phyloP scores from a whole-genome alignment of 1,140 invertebrate species.

The Zaprionus ornatus region DNA sequence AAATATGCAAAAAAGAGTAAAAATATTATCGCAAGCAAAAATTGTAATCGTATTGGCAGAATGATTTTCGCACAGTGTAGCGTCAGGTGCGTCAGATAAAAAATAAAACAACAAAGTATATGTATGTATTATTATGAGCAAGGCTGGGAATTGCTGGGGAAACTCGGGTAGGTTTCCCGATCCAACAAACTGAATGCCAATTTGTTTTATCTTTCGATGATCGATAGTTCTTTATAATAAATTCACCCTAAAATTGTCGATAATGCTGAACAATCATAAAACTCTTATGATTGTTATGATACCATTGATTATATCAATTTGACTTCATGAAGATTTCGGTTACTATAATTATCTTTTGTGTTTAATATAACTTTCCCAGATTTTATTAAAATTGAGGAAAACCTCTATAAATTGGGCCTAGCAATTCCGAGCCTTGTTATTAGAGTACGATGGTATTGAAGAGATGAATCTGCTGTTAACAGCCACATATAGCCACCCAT shows the following conservation, averaged over 20 bases:
- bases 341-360: too few species aligned
- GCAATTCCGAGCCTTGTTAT: slow-evolving; percentile 11
- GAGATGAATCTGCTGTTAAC: background rate
- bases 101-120: background rate
- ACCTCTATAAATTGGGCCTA: background rate
- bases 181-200: background rate
- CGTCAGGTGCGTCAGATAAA: slow-evolving; percentile 8
- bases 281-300: too few species aligned
- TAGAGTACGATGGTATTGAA: background rate
- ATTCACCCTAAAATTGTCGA: background rate
- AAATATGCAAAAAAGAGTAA: slow-evolving; percentile 28
- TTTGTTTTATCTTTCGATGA: background rate
- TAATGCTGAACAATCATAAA: background rate
- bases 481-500: background rate
- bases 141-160: slow-evolving; percentile 31
- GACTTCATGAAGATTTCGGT: background rate
- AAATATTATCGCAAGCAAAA: slow-evolving; percentile 37
- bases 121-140: slow-evolving; percentile 3
- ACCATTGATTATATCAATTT: background rate
- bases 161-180: background rate
- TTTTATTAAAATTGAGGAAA: background rate
- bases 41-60: slow-evolving; percentile 3
- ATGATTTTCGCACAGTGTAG: slow-evolving; percentile 12
- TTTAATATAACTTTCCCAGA: too few species aligned
- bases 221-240: background rate